Conservation (phyloP, 2,888 invertebrate species). For the Phytoseiulus persimilis region DNA sequence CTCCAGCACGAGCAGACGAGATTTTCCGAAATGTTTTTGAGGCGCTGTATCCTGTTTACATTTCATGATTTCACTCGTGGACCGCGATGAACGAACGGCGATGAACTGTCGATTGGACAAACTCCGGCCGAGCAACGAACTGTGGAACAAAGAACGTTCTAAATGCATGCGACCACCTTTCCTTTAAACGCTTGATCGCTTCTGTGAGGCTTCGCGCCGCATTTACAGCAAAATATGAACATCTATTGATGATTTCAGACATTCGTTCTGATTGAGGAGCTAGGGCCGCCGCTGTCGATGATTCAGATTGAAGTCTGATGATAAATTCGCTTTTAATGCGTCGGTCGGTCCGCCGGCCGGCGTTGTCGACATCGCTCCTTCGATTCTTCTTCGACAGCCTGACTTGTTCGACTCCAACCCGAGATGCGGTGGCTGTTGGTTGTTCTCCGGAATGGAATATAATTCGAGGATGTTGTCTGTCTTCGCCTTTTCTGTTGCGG, state of each 20-base stretch:
- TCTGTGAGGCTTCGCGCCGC: background rate
- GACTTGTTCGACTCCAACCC: background rate
- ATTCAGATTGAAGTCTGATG: constrained; percentile 5
- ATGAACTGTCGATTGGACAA: background rate
- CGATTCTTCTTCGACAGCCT: background rate
- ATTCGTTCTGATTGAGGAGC: background rate
- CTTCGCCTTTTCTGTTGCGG: background rate
- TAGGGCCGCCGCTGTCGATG: background rate
- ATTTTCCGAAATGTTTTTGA: background rate
- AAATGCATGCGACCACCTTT: background rate
- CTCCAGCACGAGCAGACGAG: background rate
- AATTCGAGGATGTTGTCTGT: background rate
- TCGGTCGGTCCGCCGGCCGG: background rate
- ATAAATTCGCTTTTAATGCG: background rate
- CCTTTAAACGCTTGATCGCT: background rate
- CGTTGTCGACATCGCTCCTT: background rate
- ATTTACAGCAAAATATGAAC: background rate
- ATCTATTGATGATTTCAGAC: constrained; percentile 5
- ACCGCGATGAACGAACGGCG: background rate
- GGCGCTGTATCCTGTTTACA: background rate
- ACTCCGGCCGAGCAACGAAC: background rate
- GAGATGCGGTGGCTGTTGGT: background rate
- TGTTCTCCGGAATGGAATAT: background rate
- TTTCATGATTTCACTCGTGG: background rate
- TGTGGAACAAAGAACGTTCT: background rate